Evolutionary conservation across 2,113 vertebrate species (phyloP), one percentile per base, ranked within the genome.

Genomic region (Suricata suricatta): DNA sequence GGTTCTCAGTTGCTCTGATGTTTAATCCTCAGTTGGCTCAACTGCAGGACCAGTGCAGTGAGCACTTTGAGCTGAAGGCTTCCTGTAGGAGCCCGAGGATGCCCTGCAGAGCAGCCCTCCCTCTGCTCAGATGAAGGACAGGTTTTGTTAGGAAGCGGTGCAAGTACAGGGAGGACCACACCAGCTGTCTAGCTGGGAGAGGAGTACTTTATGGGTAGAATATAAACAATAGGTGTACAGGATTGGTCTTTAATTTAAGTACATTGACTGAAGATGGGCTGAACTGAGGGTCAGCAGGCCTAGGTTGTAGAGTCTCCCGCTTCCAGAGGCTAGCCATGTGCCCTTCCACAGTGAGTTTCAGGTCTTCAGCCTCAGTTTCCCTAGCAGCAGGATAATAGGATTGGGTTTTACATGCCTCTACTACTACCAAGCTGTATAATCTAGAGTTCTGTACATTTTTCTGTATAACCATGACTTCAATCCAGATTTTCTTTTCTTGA

Each of bases 21-120:
- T 38, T 54, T 66, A 29, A 50, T 68, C 27, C 7, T 31, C 38
- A 27, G 3, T 4, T 11, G 47, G 66, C 77, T 81, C 13, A 47
- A 14, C 10, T 69, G 38, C 12, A 19, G 21, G 21, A 2, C n/a
- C 10, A 4, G 1, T 11, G 33, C 31, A 29, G 7, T 7, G 1
- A 81, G 71, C 7, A 6, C 29, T 80, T 63, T 81, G 57, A 79
- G 13, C 38, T 63, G 47, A 66, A 60, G 27, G n/a, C 5, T 69
- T 72, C 63, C 50, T 1, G 12, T 9, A 23, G 31, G 13, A 85
- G 21, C 50, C 21, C 7, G 17, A 64, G 54, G 14, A 25, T 50
- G 7, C 35, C 50, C 60, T 52, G 4, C 11, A 69, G 27, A 19
- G 21, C 72, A n/a, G 5, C 21, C 33, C 19, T 44, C 5, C 6